Evolutionary conservation across 2,797 vertebrate genomes (phyloP).

Genomic region (Argyrosomus regius): DNA sequence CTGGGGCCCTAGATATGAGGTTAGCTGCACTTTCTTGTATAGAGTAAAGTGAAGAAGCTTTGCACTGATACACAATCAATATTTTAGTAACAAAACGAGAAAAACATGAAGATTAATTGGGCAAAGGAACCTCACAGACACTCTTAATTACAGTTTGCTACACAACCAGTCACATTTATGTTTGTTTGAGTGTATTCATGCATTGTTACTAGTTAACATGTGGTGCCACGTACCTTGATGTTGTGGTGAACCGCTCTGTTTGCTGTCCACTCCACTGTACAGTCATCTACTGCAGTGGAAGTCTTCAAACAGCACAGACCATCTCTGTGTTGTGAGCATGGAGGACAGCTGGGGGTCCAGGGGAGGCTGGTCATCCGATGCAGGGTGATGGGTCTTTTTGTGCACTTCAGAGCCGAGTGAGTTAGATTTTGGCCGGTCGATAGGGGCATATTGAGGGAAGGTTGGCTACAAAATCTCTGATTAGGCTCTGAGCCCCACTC

Average conservation of each 20-base stretch:
- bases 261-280: slow-evolving; percentile 64
- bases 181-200: slow-evolving; percentile 7
- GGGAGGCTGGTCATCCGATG: slow-evolving; percentile 69
- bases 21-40: slow-evolving; percentile 6
- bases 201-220: background rate
- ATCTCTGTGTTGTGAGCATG: slow-evolving; percentile 59
- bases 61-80: background rate
- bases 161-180: slow-evolving; percentile 4
- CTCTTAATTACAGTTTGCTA: background rate
- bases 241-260: slow-evolving; percentile 70
- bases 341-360: slow-evolving; percentile 50
- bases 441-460: slow-evolving; percentile 35
- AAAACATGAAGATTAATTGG: background rate
- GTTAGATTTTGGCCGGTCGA: slow-evolving; percentile 59
- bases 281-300: slow-evolving; percentile 60
- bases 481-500: slow-evolving; percentile 65
- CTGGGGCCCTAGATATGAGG: slow-evolving; percentile 20
- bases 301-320: slow-evolving; percentile 69
- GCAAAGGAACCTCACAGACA: background rate
- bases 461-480: slow-evolving; percentile 53
- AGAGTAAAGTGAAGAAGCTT: background rate
- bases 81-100: slow-evolving; percentile 6
- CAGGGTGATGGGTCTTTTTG: slow-evolving; percentile 73
- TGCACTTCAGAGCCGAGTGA: slow-evolving; percentile 44
- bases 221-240: slow-evolving; percentile 72